phyloP scores from a whole-genome alignment of 2,888 invertebrate species.

The Perithous albicinctus region DNA sequence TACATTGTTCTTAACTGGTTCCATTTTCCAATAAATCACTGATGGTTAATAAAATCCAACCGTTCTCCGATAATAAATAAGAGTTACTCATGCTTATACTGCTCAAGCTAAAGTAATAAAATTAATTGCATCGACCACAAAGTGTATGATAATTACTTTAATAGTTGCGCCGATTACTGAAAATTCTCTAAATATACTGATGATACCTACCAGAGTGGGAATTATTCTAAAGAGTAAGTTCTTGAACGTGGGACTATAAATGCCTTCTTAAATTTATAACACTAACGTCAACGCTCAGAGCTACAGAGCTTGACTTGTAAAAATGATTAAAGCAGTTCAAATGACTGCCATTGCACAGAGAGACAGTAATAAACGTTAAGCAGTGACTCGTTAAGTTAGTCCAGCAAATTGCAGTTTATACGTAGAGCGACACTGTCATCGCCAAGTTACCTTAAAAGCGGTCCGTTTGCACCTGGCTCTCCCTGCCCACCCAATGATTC shows the following conservation, averaged over 20 bases:
- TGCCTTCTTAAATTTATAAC: background rate
- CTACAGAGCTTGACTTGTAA: background rate
- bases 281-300: background rate
- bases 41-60: too few relatives aligned
- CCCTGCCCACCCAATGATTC: slow-evolving; percentile 43
- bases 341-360: background rate
- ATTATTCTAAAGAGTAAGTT: background rate
- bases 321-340: slow-evolving; percentile 17
- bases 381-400: slow-evolving; percentile 50
- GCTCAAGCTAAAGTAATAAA: background rate
- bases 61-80: too few relatives aligned
- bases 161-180: background rate
- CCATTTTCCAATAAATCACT: too few relatives aligned
- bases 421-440: slow-evolving; percentile 10
- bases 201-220: background rate
- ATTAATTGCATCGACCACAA: background rate
- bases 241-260: slow-evolving; percentile 18
- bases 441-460: slow-evolving; percentile 59
- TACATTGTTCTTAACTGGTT: too few relatives aligned
- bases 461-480: slow-evolving; percentile 56
- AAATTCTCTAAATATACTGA: background rate
- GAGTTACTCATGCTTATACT: background rate
- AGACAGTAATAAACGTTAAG: slow-evolving; percentile 38
- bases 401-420: slow-evolving; percentile 54
- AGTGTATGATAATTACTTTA: background rate